Base-by-base conservation (phyloP, 2,888 invertebrate species). In the Mycalesis mineus region DNA sequence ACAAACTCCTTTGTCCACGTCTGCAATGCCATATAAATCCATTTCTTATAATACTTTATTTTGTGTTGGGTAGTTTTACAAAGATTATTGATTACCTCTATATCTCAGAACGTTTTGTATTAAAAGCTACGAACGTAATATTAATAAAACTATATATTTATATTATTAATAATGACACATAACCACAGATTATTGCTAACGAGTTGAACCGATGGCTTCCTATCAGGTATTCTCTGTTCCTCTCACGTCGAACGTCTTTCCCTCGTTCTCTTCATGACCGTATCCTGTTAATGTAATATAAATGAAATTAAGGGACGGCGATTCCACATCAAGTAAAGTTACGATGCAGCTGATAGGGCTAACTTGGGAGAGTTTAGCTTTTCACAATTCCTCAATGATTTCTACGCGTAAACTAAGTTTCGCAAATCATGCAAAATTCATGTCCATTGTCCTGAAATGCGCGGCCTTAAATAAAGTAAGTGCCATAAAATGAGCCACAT, bases 191-290 rank as follows among this genome's bases (percentile, higher is more conserved):
- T 63, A 64, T 62, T 65, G 61, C 61, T 65, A 63, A 52, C 44
- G 48, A 50, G 44, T 41, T 45, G 14, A 47, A 37, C 39, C 55
- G 58, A 40, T 31, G 17, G 61, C 45, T 41, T 40, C 44, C 69
- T 75, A 88, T 86, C 86, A 87, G 70, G 76, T 76, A 53, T 66
- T 72, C 44, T 88, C 88, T 39, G 77, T 73, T 0, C 80, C 91
- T 51, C 89, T 87, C 22, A 93, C 83, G 68, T 92, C 91, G 69
- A 93, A 93, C 1, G 78, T 77, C 45, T 74, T 78, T 0, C 87
- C 88, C 1, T 78, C 77, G n/a, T 75, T 66, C 0, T 67, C 69
- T 0, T 69, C 68, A 40, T 81, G 78, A 0, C 88, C 88, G 50
- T 87, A 88, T 11, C 81, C 82, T 47, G 47, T 6, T 17, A 9